Conservation (phyloP, 2,113 vertebrate species). For the Pteropus alecto region DNA sequence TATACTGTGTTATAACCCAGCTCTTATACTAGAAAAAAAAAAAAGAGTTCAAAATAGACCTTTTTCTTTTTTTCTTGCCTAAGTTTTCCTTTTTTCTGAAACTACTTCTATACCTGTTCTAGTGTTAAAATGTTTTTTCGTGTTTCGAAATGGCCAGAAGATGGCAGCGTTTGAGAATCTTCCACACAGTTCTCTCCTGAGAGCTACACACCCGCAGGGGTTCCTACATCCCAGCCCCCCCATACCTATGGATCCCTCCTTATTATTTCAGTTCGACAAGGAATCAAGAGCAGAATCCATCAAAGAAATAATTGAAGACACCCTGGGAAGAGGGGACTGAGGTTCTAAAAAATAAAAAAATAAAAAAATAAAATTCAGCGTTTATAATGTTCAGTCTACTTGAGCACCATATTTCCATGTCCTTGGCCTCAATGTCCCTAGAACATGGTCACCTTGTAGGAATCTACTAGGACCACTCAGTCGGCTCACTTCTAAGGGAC, state of each 20-base stretch:
- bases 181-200: not conserved
- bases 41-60: not conserved
- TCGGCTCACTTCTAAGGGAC: not conserved
- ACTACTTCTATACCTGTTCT: not conserved
- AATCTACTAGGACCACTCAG: not conserved
- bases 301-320: too few relatives aligned
- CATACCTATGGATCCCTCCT: not conserved
- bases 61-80: not conserved
- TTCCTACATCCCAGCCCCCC: not conserved
- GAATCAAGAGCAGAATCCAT: too few relatives aligned
- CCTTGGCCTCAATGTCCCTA: not conserved
- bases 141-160: constrained; percentile 54
- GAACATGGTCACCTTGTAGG: not conserved
- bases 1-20: not conserved
- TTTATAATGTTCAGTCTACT: not conserved
- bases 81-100: not conserved
- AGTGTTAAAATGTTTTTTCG: not conserved
- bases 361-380: not conserved
- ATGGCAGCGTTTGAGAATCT: constrained; percentile 57
- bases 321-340: too few relatives aligned
- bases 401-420: not conserved
- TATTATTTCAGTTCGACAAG: too few relatives aligned
- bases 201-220: not conserved
- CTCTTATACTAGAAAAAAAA: not conserved
- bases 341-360: too few relatives aligned